Percentiles rank a stretch among this genome's conserved stretches.
Evolutionary conservation across 23 tunicate genomes (phyloP).

Genomic region (Botrylloides violaceus): DNA sequence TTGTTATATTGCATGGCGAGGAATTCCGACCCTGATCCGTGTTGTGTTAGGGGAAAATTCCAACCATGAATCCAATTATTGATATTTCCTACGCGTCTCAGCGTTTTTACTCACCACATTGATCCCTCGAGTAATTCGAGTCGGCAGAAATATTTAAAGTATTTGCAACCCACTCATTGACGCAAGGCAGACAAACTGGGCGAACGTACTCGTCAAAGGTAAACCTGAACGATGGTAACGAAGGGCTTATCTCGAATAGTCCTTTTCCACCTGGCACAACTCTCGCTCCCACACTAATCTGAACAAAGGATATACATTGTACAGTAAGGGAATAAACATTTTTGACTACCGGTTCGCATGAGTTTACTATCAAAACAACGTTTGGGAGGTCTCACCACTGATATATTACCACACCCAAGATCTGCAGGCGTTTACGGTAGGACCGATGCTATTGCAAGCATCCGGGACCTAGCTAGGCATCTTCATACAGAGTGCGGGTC

Average conservation of each 20-base stretch:
- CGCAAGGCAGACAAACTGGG: constrained; percentile 24
- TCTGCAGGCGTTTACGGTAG: too few relatives aligned
- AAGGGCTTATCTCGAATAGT: neutral
- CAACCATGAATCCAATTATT: too few relatives aligned
- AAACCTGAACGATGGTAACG: neutral
- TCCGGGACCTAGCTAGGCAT: too few relatives aligned
- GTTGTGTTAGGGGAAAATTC: too few relatives aligned
- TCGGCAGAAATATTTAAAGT: neutral
- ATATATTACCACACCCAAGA: too few relatives aligned
- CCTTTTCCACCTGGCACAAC: neutral
- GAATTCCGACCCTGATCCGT: too few relatives aligned
- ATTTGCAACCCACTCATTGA: constrained; percentile 3
- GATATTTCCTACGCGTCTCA: too few relatives aligned
- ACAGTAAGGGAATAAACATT: neutral
- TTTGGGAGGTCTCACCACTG: too few relatives aligned
- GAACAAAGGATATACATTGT: neutral
- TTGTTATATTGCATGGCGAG: too few relatives aligned
- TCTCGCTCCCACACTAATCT: constrained; percentile 10
- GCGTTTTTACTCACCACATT: neutral
- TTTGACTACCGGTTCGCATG: neutral
- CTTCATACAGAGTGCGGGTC: too few relatives aligned
- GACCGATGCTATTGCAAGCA: too few relatives aligned
- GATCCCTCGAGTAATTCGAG: neutral
- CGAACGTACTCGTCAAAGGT: neutral
- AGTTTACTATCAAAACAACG: too few relatives aligned